Percentiles rank a stretch among this genome's conserved stretches.
Conservation (phyloP, 2,113 vertebrate genomes). For the Fregetta grallaria region DNA sequence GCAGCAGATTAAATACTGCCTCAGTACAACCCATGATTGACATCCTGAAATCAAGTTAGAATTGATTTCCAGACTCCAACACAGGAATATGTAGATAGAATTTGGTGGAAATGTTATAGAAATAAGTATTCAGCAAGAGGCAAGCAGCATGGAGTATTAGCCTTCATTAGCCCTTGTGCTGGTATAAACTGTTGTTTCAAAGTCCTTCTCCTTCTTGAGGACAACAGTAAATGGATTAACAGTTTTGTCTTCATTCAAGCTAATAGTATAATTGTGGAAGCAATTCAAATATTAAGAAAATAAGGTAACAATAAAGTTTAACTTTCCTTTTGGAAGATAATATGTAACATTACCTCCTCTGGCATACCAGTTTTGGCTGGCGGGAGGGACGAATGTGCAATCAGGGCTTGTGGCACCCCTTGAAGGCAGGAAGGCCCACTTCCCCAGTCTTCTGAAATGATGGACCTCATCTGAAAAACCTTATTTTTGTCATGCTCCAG, state of each 20-base stretch:
- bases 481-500: fast-evolving
- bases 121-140: slow-evolving; percentile 3
- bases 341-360: not conserved
- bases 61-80: slow-evolving; percentile 2
- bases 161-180: not conserved
- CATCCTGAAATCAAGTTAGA: slow-evolving; percentile 32
- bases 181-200: not conserved
- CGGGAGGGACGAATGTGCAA: not conserved
- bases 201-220: not conserved
- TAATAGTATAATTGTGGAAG: not conserved
- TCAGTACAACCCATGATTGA: not conserved
- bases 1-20: not conserved
- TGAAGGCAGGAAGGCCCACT: not conserved
- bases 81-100: not conserved
- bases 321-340: not conserved
- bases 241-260: not conserved
- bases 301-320: not conserved
- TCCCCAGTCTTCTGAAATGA: not conserved
- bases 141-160: not conserved
- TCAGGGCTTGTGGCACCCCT: too few relatives aligned
- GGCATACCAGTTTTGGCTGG: not conserved
- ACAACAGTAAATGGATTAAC: not conserved
- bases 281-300: not conserved
- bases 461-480: not conserved
- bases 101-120: not conserved